Base-by-base conservation (phyloP, 2,113 vertebrate species). In the Cyanoramphus novaezelandiae region DNA sequence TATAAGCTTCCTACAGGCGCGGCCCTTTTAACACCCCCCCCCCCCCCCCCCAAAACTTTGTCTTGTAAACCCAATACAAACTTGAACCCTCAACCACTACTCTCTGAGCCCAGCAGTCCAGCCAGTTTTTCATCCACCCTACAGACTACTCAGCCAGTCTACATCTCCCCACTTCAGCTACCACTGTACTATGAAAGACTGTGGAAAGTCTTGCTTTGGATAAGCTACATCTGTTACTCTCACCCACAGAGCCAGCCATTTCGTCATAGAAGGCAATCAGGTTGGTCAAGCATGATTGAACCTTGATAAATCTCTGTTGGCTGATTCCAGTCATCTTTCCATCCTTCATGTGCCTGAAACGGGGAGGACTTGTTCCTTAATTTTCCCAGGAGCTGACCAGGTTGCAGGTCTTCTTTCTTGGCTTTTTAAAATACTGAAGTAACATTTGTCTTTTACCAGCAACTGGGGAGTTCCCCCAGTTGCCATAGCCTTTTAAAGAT, bases 181-280 rank as follows among this genome's bases (percentile, higher is more conserved):
- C 63, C 25, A 46, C 12, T 72, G 28, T 29, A 55, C 39, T 76
- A 18, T 25, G 37, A 77, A 77, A 88, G 52, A 47, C 49, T 53
- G 18, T 86, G 80, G 71, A 92, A 88, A 82, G 15, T 59, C 44
- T 93, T 85, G 20, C 57, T 93, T 83, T 37, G 82, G 82, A 74
- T 70, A 95, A 77, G 43, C 49, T 80, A n/a, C 41, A 77, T 60
- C 35, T 83, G 25, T 77, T 86, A 65, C 23, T 80, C 44, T 79
- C 55, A 92, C 62, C 52, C 71, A 72, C 37, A 77, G 49, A 82
- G 67, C 21, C 63, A 92, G 44, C 14, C 15, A 25, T 94, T 97
- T 94, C 92, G 72, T 95, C 85, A 96, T 1, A 90, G 88, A 86
- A 74, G 49, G 68, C 71, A 70, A 41, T 83, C 85, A 88, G 82